phyloP scores from a whole-genome alignment of 2,797 vertebrate species.

The Macropodus opercularis region DNA sequence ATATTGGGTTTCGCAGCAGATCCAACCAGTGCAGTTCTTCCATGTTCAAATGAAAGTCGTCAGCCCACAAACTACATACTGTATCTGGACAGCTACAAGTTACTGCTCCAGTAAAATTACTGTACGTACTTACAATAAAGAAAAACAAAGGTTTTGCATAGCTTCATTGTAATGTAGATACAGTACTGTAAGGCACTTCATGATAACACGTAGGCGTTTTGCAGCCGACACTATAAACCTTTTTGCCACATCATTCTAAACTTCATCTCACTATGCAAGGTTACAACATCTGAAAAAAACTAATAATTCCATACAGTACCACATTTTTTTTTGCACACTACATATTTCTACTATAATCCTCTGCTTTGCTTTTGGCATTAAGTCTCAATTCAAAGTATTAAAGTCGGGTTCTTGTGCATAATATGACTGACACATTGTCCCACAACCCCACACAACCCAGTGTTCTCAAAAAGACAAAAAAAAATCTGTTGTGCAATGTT shows the following conservation, averaged over 20 bases:
- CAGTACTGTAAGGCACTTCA: constrained; percentile 93
- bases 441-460: constrained; percentile 77
- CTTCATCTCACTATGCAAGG: constrained; percentile 70
- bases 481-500: constrained; percentile 79
- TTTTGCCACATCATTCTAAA: constrained; percentile 74
- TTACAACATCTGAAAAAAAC: constrained; percentile 66
- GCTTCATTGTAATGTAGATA: constrained; percentile 93
- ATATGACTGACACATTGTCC: constrained; percentile 74
- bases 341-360: constrained; percentile 61
- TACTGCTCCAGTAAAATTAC: constrained; percentile 78
- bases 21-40: constrained; percentile 59
- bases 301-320: constrained; percentile 49
- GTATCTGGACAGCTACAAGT: constrained; percentile 65
- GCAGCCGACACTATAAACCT: constrained; percentile 81
- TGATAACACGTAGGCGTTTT: constrained; percentile 82
- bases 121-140: constrained; percentile 89
- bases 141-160: constrained; percentile 90
- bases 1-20: constrained; percentile 72
- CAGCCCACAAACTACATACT: constrained; percentile 76
- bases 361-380: constrained; percentile 80
- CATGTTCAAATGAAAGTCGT: constrained; percentile 67
- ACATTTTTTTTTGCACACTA: constrained; percentile 60
- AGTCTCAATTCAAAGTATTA: constrained; percentile 78
- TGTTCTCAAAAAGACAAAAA: constrained; percentile 70
- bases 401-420: constrained; percentile 82